Evolutionary conservation across 64 coral and sea anemone species (phyloP).

Genomic region (Cladopsammia gracilis): DNA sequence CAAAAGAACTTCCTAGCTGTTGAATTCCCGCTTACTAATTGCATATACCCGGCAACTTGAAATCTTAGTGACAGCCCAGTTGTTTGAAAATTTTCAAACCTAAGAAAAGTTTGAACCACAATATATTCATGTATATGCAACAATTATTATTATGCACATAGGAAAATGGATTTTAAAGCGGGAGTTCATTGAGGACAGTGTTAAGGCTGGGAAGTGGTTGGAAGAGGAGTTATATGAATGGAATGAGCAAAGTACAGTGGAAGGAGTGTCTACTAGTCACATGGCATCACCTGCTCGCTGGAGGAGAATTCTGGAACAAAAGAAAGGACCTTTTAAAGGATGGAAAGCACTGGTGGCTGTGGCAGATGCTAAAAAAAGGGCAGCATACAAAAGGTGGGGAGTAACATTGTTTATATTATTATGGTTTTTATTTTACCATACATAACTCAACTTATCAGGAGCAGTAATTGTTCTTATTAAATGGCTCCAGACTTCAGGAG

Average conservation of each 20-base stretch:
- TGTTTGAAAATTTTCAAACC: no score
- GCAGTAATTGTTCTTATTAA: no score
- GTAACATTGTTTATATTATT: no score
- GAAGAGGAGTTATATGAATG: slow-evolving; percentile 92
- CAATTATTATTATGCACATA: not conserved
- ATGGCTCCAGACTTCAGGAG: no score
- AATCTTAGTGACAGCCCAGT: no score
- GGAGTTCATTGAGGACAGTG: slow-evolving; percentile 81
- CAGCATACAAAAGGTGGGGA: slow-evolving; percentile 79
- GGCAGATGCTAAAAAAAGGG: slow-evolving; percentile 75
- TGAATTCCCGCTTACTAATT: no score
- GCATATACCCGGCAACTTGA: no score
- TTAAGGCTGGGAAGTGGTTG: slow-evolving; percentile 76
- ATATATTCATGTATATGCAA: not conserved
- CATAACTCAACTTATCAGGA: not conserved
- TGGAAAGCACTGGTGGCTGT: slow-evolving; percentile 80
- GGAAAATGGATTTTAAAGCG: slow-evolving; percentile 95
- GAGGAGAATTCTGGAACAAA: slow-evolving; percentile 58
- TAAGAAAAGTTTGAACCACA: no score
- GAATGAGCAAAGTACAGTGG: slow-evolving; percentile 32
- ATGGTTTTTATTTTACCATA: not conserved
- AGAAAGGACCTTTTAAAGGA: slow-evolving; percentile 67
- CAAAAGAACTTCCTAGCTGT: no score
- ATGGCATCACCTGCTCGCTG: slow-evolving; percentile 75
- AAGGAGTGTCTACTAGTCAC: slow-evolving; percentile 28